Evolutionary conservation across 2,888 invertebrate species (phyloP).

Genomic region (Hemaris fuciformis): DNA sequence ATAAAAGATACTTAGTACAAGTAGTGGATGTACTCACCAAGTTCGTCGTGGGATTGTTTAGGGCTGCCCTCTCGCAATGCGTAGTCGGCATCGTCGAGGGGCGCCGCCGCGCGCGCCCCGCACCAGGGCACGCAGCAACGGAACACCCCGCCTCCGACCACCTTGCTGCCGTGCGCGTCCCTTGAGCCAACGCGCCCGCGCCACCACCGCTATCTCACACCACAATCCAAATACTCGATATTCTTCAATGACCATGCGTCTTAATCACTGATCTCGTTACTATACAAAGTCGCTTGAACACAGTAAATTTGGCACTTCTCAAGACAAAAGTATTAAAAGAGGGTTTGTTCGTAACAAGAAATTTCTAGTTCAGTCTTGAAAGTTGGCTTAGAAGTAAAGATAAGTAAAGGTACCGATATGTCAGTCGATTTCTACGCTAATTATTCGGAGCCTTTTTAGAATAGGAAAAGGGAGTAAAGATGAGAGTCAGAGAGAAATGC

Average conservation of each 20-base stretch:
- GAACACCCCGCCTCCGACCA: constrained; percentile 89
- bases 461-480: background rate
- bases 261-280: constrained; percentile 25
- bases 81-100: constrained; percentile 82
- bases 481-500: constrained; percentile 21
- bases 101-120: constrained; percentile 86
- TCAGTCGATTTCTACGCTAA: constrained; percentile 38
- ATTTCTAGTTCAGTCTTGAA: constrained; percentile 65
- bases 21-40: constrained; percentile 48
- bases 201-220: constrained; percentile 47
- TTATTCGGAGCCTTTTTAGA: background rate
- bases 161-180: constrained; percentile 80
- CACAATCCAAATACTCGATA: constrained; percentile 32
- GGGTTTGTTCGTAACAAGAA: constrained; percentile 38
- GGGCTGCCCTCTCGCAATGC: constrained; percentile 73
- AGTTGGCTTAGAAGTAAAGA: constrained; percentile 57
- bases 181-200: constrained; percentile 72
- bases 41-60: constrained; percentile 59
- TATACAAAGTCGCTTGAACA: background rate
- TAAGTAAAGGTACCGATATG: constrained; percentile 66
- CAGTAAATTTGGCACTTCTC: constrained; percentile 25
- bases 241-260: constrained; percentile 30
- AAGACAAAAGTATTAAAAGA: background rate
- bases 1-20: constrained; percentile 4
- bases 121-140: constrained; percentile 92